Conservation (phyloP, 2,113 vertebrate genomes). For the Tetrax tetrax region DNA sequence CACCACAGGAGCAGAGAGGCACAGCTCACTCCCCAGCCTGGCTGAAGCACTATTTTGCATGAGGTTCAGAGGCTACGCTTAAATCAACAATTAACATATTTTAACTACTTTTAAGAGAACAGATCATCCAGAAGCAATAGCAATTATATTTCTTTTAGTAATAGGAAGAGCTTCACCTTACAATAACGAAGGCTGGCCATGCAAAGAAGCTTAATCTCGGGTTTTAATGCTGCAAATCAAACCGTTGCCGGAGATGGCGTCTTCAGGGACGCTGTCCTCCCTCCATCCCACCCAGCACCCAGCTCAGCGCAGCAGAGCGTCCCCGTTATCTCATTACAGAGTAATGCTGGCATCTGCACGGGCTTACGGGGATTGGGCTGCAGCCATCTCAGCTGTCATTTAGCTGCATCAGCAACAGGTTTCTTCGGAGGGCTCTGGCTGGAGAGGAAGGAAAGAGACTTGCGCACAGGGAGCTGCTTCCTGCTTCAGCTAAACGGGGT, state of each 20-base stretch:
- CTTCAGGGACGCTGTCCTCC: rapidly evolving
- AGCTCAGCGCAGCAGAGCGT: neutral
- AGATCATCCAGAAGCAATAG: neutral
- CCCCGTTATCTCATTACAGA: neutral
- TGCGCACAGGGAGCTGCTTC: neutral
- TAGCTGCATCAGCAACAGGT: neutral
- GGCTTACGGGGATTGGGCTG: neutral
- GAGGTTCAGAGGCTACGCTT: neutral
- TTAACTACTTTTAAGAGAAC: neutral
- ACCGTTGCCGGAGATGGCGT: neutral
- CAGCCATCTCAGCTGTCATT: neutral
- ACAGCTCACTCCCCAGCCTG: neutral
- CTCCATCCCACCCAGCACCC: neutral
- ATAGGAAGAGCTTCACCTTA: neutral
- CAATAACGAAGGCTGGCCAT: neutral
- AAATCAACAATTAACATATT: neutral
- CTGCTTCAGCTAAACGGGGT: neutral
- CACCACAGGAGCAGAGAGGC: neutral
- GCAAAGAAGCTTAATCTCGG: neutral
- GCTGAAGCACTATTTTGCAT: neutral
- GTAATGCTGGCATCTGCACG: neutral
- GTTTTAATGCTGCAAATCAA: neutral
- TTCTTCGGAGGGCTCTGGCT: neutral
- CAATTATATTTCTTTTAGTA: neutral
- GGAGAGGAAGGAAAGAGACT: neutral